These are phyloP conservation scores for Centropyge bicolor DNA, from an alignment of 2,797 vertebrate species.

Conservation along the genomic window DNA sequence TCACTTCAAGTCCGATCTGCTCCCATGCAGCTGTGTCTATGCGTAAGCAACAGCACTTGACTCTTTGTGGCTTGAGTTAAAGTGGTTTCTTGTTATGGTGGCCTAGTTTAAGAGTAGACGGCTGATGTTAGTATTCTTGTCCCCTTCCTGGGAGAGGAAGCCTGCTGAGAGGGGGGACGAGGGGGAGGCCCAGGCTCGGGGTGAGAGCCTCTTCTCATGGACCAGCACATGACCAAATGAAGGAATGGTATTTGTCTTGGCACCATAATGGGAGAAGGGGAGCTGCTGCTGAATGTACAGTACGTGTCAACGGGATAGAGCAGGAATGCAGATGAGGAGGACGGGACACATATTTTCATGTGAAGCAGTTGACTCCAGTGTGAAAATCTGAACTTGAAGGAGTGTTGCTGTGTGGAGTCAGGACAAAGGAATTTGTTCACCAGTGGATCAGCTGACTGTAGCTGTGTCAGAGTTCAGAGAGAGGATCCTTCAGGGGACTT, in stretches of 20 bases:
- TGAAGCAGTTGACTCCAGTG: constrained; percentile 51
- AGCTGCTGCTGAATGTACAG: constrained; percentile 57
- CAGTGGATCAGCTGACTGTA: constrained; percentile 47
- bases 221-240: constrained; percentile 76
- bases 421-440: constrained; percentile 51
- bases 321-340: constrained; percentile 75
- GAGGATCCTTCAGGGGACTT: constrained; percentile 23
- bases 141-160: constrained; percentile 69
- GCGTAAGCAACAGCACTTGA: constrained; percentile 11
- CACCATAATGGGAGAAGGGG: constrained; percentile 69
- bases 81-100: constrained; percentile 58
- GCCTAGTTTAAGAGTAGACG: constrained; percentile 59
- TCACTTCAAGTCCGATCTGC: constrained; percentile 8
- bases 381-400: constrained; percentile 40
- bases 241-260: constrained; percentile 75
- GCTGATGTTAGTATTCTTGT: constrained; percentile 81
- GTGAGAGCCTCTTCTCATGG: constrained; percentile 59
- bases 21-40: constrained; percentile 10
- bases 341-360: constrained; percentile 52
- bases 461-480: constrained; percentile 38
- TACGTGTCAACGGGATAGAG: constrained; percentile 64
- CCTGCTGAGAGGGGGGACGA: constrained; percentile 44
- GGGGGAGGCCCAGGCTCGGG: constrained; percentile 36
- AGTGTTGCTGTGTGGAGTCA: constrained; percentile 59
- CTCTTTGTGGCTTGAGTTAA: constrained; percentile 37